Percentiles rank a stretch among this genome's conserved stretches.
phyloP scores from a whole-genome alignment of 2,888 invertebrate species.

The Leptinotarsa rubiginosa region DNA sequence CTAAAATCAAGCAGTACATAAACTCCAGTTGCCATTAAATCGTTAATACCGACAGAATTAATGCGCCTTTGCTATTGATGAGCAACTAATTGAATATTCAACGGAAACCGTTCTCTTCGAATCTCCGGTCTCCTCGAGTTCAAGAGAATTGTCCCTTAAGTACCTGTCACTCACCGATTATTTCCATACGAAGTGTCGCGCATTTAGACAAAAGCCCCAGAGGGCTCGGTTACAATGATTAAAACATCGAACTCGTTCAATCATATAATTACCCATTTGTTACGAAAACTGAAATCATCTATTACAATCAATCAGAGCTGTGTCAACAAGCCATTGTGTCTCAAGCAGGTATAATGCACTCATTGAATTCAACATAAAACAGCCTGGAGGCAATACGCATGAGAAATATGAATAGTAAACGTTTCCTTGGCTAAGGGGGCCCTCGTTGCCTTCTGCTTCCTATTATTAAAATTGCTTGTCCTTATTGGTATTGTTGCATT shows the following conservation, averaged over 20 bases:
- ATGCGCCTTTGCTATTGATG: background rate
- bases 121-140: constrained; percentile 8
- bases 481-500: constrained; percentile 1
- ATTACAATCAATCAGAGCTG: constrained; percentile 56
- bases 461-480: constrained; percentile 6
- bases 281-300: constrained; percentile 52
- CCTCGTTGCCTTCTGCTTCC: constrained; percentile 23
- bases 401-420: constrained; percentile 47
- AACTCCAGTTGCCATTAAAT: background rate
- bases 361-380: constrained; percentile 33
- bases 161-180: constrained; percentile 56
- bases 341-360: constrained; percentile 56
- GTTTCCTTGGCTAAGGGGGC: constrained; percentile 32
- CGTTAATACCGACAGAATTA: background rate
- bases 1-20: background rate
- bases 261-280: constrained; percentile 56
- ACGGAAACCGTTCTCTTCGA: constrained; percentile 11
- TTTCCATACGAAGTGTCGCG: constrained; percentile 51
- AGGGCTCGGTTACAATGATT: constrained; percentile 53
- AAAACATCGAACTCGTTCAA: constrained; percentile 50
- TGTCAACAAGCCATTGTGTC: constrained; percentile 54
- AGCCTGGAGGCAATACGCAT: constrained; percentile 33
- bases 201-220: constrained; percentile 47
- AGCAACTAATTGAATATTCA: background rate
- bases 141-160: constrained; percentile 40